phyloP scores from a whole-genome alignment of 2,113 vertebrate species.

The Pygoscelis antarcticus region DNA sequence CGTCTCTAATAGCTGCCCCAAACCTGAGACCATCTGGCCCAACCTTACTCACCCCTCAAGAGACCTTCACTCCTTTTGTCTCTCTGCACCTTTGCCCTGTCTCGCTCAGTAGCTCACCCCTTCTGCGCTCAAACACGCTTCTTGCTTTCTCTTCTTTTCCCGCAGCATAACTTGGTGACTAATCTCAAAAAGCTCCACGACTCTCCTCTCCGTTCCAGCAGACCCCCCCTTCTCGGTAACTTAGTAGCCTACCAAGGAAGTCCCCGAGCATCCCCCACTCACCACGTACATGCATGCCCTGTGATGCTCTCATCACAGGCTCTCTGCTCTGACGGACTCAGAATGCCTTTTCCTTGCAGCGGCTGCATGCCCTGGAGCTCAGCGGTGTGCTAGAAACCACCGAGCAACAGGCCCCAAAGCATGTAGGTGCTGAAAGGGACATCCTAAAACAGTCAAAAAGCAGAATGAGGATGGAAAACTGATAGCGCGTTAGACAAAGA shows the following conservation, averaged over 20 bases:
- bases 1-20: background rate
- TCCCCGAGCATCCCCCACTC: background rate
- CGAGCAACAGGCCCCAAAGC: background rate
- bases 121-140: background rate
- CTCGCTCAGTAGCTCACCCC: background rate
- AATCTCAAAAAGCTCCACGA: background rate
- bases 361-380: background rate
- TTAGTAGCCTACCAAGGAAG: background rate
- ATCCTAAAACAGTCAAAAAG: slow-evolving; percentile 37
- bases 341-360: slow-evolving; percentile 9
- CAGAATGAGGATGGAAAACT: slow-evolving; percentile 39
- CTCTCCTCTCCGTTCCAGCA: background rate
- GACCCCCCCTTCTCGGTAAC: background rate
- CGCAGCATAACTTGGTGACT: accelerated
- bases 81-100: background rate
- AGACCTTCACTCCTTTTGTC: background rate
- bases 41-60: background rate
- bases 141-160: background rate
- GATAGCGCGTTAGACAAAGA: background rate
- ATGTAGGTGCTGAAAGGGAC: slow-evolving; percentile 17
- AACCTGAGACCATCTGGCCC: background rate
- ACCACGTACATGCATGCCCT: background rate
- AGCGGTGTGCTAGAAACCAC: background rate
- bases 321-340: slow-evolving; percentile 1
- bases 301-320: background rate